phyloP scores from a whole-genome alignment of 2,113 vertebrate species.

The Puntigrus tetrazona region DNA sequence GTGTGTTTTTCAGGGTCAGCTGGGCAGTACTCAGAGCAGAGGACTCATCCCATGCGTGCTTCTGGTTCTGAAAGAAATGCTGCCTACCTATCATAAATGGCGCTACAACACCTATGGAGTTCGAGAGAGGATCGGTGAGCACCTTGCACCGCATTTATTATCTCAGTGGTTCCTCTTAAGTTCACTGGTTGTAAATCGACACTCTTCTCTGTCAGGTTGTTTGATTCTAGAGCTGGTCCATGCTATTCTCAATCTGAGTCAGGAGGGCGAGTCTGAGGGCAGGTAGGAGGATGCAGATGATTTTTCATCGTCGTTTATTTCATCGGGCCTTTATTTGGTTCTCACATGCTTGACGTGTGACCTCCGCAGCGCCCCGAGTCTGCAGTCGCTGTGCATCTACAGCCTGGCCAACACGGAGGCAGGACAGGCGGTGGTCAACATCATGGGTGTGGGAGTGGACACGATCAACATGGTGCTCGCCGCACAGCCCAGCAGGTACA shows the following conservation, averaged over 20 bases:
- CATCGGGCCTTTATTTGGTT: not conserved
- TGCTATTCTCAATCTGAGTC: conserved; percentile 91
- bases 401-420: conserved; percentile 95
- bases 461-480: conserved; percentile 93
- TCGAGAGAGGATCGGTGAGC: conserved; percentile 90
- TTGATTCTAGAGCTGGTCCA: conserved; percentile 94
- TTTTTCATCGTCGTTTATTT: not conserved
- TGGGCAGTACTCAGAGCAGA: conserved; percentile 93
- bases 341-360: not conserved
- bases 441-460: conserved; percentile 97
- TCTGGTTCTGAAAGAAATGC: conserved; percentile 96
- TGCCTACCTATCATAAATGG: conserved; percentile 97
- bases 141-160: not conserved
- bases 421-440: conserved; percentile 92
- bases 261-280: conserved; percentile 84
- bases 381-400: conserved; percentile 94
- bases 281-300: conserved; percentile 72
- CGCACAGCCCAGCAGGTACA: conserved; percentile 88
- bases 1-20: conserved; percentile 83
- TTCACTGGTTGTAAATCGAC: not conserved
- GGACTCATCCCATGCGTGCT: conserved; percentile 93
- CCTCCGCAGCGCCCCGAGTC: conserved; percentile 79
- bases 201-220: conserved; percentile 76
- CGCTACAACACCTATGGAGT: conserved; percentile 91
- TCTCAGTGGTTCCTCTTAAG: not conserved